Base-by-base conservation (phyloP, 1,140 invertebrate species). In the Condylostylus longicornis region DNA sequence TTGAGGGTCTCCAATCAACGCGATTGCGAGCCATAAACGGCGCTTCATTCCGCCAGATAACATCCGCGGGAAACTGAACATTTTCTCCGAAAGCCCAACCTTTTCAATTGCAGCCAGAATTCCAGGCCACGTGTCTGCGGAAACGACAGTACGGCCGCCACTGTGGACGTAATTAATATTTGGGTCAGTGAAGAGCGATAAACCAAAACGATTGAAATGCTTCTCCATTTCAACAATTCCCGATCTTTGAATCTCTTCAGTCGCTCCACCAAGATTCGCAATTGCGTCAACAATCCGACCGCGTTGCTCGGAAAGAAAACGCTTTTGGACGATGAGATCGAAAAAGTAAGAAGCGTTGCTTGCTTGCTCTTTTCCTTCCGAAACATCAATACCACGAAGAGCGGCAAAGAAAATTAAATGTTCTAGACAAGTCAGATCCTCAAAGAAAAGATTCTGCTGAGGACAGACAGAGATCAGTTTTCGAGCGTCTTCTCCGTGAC, bases 371-470 rank as follows among this genome's bases (percentile, higher is more conserved):
- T 23, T 29, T 21, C 12, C n/a, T 28, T 32, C 8, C 30, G 17
- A 13, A 44, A 27, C 0, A n/a, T n/a, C n/a, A n/a, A n/a, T n/a
- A n/a, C 53, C 55, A 13, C 46, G 50, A 0, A 57, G 18, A 9
- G 37, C 37, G 17, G 45, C 35, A 19, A 32, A 55, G 18, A 56
- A 55, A 2, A 23, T 35, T 6, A 96, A 64, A 63, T 95, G 90
- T 61, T 95, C 85, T 17, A 68, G 64, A 2, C 93, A 86, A n/a
- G 80, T 93, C 12, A 95, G 63, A 42, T 82, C 77, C 31, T 83
- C 76, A 55, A 94, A 93, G 1, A 95, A 68, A 43, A 93, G 77
- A 58, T 95, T 84, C 51, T 90, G 79, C 59, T 97, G 93, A 6
- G 89, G 88, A 61, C 93, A 97, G 1, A 89, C 61, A 1, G 83